These are phyloP conservation scores for mouse (Mus musculus) DNA, from an alignment of 2,113 vertebrate species.

Conservation along the genomic window GRCm39 chr2:62854001-62854500, in stretches of 20 bases:
- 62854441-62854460: not conserved
- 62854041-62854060: not conserved
- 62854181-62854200: not conserved
- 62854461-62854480: not conserved
- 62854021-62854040: not conserved
- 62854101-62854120: not conserved
- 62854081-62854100: not conserved
- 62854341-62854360: not conserved
- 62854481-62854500: not conserved
- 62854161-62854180: not conserved
- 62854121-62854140: not conserved
- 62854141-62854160: not conserved
- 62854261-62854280: not conserved
- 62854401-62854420: not conserved
- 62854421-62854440: not conserved
- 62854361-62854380: constrained; percentile 5
- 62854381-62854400: constrained; percentile 2
- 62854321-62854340: not conserved
- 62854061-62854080: not conserved
- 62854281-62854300: not conserved
- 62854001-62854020: not conserved
- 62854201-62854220: not conserved
- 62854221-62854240: not conserved
- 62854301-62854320: not conserved
- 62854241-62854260: not conserved